Evolutionary conservation across 2,113 vertebrate genomes (phyloP).

Genomic region (Rousettus leschenaultii): DNA sequence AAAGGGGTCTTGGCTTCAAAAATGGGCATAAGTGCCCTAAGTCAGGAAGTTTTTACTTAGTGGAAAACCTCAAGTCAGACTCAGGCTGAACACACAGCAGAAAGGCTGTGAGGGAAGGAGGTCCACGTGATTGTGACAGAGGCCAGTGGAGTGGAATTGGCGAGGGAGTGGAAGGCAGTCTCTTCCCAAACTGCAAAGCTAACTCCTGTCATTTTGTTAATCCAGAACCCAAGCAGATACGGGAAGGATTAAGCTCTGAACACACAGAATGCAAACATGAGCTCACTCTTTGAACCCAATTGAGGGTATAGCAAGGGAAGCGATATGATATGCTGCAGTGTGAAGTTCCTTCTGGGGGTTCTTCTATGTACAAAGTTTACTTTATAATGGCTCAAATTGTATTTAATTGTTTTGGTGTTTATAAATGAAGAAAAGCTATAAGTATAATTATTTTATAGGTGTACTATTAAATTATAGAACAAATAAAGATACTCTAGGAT

Average conservation of each 20-base stretch:
- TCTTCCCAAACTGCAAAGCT: not conserved
- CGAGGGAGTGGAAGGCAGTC: not conserved
- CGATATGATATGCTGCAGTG: slow-evolving; percentile 79
- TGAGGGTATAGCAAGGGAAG: not conserved
- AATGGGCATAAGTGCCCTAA: not conserved
- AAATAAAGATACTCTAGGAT: slow-evolving; percentile 85
- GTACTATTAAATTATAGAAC: slow-evolving; percentile 87
- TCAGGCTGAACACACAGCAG: not conserved
- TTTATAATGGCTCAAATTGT: slow-evolving; percentile 83
- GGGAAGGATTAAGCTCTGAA: not conserved
- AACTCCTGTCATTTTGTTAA: not conserved
- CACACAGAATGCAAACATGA: slow-evolving; percentile 18
- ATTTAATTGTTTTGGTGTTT: slow-evolving; percentile 85
- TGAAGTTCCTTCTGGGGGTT: slow-evolving; percentile 74
- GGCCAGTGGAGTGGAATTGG: not conserved
- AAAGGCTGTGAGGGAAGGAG: not conserved
- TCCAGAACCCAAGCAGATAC: not conserved
- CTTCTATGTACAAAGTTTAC: slow-evolving; percentile 82
- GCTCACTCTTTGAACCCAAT: not conserved
- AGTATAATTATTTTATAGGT: slow-evolving; percentile 89
- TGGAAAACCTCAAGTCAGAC: not conserved
- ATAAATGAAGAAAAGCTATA: slow-evolving; percentile 87
- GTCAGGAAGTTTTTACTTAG: not conserved
- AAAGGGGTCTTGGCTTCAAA: rapidly evolving
- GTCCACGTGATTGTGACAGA: not conserved